Conservation (phyloP, 1,140 invertebrate genomes). For the Drosophila takahashii region DNA sequence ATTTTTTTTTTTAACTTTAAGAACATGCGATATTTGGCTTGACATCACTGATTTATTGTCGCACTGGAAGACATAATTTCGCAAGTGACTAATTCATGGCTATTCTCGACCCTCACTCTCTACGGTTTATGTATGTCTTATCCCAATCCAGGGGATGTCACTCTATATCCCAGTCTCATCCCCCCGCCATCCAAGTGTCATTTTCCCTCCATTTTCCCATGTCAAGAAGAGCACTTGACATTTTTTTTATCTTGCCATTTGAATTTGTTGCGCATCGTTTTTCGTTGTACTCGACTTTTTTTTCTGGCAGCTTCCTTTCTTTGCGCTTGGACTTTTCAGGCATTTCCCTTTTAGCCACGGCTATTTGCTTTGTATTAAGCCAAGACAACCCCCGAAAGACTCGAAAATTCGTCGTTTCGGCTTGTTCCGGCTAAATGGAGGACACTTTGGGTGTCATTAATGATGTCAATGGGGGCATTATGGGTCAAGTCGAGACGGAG, state of each 20-base stretch:
- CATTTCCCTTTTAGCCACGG: slow-evolving; percentile 40
- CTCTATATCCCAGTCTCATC: slow-evolving; percentile 9
- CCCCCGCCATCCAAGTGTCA: slow-evolving; percentile 1
- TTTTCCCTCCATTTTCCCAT: slow-evolving; percentile 1
- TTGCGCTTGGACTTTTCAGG: slow-evolving; percentile 27
- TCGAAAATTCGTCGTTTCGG: slow-evolving; percentile 5
- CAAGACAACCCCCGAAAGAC: background rate
- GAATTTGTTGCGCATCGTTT: slow-evolving; percentile 71
- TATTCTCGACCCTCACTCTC: background rate
- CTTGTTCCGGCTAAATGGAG: slow-evolving; percentile 64
- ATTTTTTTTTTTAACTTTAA: background rate
- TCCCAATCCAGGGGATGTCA: slow-evolving; percentile 11
- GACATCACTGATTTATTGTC: slow-evolving; percentile 2
- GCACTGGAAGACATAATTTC: background rate
- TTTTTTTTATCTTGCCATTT: slow-evolving; percentile 71
- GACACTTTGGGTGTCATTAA: slow-evolving; percentile 77
- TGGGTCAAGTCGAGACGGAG: slow-evolving; percentile 12
- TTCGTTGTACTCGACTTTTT: slow-evolving; percentile 14
- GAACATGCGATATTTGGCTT: background rate
- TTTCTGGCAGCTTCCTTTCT: background rate
- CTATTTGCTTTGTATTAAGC: slow-evolving; percentile 62
- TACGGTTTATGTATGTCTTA: background rate
- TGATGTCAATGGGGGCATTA: slow-evolving; percentile 70
- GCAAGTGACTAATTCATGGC: slow-evolving; percentile 15
- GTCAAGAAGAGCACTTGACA: slow-evolving; percentile 61